Conservation (phyloP, 2,113 vertebrate genomes). For the Scolopax mira region DNA sequence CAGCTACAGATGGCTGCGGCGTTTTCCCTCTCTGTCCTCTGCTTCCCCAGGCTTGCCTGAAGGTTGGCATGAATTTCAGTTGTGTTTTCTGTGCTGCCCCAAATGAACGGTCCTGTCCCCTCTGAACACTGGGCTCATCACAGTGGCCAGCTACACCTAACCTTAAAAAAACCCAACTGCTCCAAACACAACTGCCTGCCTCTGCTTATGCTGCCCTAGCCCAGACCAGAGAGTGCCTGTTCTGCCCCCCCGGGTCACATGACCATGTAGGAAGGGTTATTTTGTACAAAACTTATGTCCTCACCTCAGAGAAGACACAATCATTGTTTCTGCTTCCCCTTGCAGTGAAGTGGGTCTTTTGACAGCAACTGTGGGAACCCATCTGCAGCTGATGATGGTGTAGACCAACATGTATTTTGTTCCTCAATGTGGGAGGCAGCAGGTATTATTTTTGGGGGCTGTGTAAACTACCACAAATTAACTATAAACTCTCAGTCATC, state of each 20-base stretch:
- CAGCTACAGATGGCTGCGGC: background rate
- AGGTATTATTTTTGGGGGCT: background rate
- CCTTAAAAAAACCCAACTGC: background rate
- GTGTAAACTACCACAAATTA: background rate
- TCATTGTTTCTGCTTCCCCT: background rate
- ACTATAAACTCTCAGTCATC: background rate
- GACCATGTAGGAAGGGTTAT: background rate
- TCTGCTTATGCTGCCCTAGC: background rate
- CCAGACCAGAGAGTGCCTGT: fast-evolving
- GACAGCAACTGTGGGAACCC: background rate
- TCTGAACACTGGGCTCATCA: background rate
- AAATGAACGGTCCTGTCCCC: background rate
- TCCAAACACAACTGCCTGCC: background rate
- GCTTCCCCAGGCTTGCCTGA: background rate
- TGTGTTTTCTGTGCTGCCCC: background rate
- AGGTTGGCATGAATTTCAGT: background rate
- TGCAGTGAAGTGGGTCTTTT: background rate
- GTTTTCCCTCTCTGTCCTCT: background rate
- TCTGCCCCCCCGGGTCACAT: background rate
- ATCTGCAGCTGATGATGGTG: background rate
- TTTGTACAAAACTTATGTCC: background rate
- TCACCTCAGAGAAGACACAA: background rate
- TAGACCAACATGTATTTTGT: background rate
- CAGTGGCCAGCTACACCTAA: background rate
- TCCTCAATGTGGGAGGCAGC: background rate